phyloP scores from a whole-genome alignment of 2,888 invertebrate genomes.

The Acrocyrtus sp. region DNA sequence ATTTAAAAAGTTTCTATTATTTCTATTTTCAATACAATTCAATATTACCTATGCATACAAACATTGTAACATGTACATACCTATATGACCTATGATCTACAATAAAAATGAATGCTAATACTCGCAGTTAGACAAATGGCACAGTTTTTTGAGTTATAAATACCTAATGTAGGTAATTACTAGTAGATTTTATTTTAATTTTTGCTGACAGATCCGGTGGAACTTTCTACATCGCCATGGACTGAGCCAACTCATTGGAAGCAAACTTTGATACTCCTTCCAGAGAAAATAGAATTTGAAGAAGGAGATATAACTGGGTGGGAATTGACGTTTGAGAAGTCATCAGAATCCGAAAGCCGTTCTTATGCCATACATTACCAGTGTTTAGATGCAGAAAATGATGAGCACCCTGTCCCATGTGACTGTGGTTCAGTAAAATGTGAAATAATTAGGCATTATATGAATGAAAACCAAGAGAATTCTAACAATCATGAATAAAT shows the following conservation, averaged over 20 bases:
- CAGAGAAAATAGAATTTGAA: constrained; percentile 71
- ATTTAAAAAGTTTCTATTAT: too few relatives aligned
- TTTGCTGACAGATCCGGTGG: constrained; percentile 47
- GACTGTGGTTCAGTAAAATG: constrained; percentile 81
- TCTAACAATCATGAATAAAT: too few relatives aligned
- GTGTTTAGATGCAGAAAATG: constrained; percentile 75
- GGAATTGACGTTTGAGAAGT: constrained; percentile 66
- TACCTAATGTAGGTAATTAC: background rate
- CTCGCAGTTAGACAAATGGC: too few relatives aligned
- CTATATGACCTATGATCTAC: too few relatives aligned
- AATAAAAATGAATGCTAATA: too few relatives aligned
- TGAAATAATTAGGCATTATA: constrained; percentile 72
- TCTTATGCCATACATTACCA: constrained; percentile 77
- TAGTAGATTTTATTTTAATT: background rate
- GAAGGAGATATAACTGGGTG: constrained; percentile 64
- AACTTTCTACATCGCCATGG: constrained; percentile 66
- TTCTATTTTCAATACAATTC: background rate
- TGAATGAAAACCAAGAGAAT: too few relatives aligned
- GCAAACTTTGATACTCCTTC: constrained; percentile 80
- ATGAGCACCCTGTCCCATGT: constrained; percentile 83
- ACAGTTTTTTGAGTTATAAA: too few relatives aligned
- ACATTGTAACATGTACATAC: too few relatives aligned
- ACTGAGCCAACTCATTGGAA: constrained; percentile 77
- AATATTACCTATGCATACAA: background rate
- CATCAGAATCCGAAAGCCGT: constrained; percentile 67